Conservation (phyloP, 2,113 vertebrate genomes). For the Dicentrarchus labrax region DNA sequence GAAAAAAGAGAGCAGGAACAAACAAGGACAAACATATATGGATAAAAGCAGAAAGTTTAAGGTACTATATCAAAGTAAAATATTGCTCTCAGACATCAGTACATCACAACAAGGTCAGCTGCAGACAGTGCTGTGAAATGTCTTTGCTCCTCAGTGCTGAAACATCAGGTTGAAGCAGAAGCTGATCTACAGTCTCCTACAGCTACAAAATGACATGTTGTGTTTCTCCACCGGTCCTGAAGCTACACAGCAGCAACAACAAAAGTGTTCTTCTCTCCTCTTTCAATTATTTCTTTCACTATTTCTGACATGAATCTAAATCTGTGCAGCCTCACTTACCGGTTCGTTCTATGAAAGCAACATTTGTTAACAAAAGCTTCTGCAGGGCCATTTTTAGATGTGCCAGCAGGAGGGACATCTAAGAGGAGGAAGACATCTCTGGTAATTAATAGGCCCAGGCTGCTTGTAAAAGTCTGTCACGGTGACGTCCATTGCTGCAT, state of each 20-base stretch:
- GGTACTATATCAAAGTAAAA: neutral
- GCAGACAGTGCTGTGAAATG: neutral
- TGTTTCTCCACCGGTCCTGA: neutral
- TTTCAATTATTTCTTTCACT: neutral
- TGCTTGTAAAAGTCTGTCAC: neutral
- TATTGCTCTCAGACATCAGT: slow-evolving; percentile 6
- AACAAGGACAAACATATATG: neutral
- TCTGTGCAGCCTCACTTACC: neutral
- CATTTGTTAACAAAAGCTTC: neutral
- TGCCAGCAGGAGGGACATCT: neutral
- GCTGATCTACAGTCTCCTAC: neutral
- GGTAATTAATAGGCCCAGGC: neutral
- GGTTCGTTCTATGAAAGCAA: neutral
- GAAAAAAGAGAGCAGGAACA: neutral
- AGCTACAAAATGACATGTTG: neutral
- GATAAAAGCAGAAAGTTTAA: slow-evolving; percentile 8
- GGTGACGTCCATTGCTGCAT: neutral
- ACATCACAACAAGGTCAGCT: slow-evolving; percentile 7
- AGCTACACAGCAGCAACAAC: neutral
- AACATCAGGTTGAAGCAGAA: neutral
- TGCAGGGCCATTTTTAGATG: neutral
- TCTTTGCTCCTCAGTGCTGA: neutral
- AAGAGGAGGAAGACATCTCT: neutral
- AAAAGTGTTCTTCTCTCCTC: neutral
- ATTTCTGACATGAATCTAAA: neutral